Evolutionary conservation across 2,888 invertebrate species (phyloP).

Genomic region (Cerceris ruficornis): DNA sequence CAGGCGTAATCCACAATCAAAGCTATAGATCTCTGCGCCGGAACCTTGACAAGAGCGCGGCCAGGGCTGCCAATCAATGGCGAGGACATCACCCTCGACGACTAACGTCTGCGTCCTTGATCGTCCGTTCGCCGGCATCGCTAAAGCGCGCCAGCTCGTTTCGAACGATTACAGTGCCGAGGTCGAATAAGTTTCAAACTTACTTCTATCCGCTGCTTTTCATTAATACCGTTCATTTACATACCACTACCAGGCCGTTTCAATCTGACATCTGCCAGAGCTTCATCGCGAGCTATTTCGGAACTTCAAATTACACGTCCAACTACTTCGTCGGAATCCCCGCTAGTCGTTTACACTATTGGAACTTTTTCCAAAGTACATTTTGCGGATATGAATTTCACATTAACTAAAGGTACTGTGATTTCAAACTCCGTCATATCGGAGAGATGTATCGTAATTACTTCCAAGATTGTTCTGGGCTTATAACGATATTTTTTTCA

Average conservation of each 20-base stretch:
- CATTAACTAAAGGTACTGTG: too few relatives aligned
- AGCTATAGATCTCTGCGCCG: slow-evolving; percentile 43
- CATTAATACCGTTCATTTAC: slow-evolving; percentile 2
- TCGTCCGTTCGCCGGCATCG: slow-evolving; percentile 59
- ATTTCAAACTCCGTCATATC: too few relatives aligned
- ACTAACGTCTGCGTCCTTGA: slow-evolving; percentile 68
- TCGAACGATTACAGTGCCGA: slow-evolving; percentile 35
- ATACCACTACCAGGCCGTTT: not conserved
- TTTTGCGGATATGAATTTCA: too few relatives aligned
- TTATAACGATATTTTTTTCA: too few relatives aligned
- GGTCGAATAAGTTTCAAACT: slow-evolving; percentile 42
- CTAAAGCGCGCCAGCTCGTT: slow-evolving; percentile 41
- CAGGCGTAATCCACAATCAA: slow-evolving; percentile 44
- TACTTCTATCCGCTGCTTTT: not conserved
- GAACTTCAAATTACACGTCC: not conserved
- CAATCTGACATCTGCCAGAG: not conserved
- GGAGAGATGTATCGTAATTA: too few relatives aligned
- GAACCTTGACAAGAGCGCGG: slow-evolving; percentile 64
- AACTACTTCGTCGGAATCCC: too few relatives aligned
- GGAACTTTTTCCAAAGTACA: too few relatives aligned
- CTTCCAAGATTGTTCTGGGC: too few relatives aligned
- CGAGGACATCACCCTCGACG: slow-evolving; percentile 77
- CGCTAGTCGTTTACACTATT: too few relatives aligned
- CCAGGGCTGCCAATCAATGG: slow-evolving; percentile 76
- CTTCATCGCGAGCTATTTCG: not conserved